Evolutionary conservation across 2,888 invertebrate species (phyloP), one percentile per base, ranked within the genome.

Genomic region (Mythimna albipuncta): DNA sequence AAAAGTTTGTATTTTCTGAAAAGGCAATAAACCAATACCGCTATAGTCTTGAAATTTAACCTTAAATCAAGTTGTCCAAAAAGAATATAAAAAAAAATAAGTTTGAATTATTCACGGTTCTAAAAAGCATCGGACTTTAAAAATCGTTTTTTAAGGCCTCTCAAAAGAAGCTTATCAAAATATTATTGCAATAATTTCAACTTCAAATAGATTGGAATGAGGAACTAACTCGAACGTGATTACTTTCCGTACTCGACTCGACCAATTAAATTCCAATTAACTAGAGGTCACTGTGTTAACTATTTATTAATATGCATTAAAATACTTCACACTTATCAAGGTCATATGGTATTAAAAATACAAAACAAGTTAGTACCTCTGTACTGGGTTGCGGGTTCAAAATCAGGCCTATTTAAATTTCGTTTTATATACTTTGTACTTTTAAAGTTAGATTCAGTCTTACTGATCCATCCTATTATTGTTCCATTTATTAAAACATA

Each of bases 261-360:
- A 57, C 5, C 38, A 64, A 83, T 83, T 67, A 54, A 67, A 74
- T 64, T 38, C 50, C 54, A 62, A 80, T 80, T 57, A 61, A 64
- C 4, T 64, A 32, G 54, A 83, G 80, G 80, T 75, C 81, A 80
- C 54, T 58, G 50, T 67, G 81, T 75, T 75, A 80, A 67, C 32
- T 62, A 67, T 21, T 26, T 61, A 73, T 57, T 69, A 66, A 79
- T 73, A 73, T 41, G 55, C 47, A 54, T 64, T 61, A 11, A 57
- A 79, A 78, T 78, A 61, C 52, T 67, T 54, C 1, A 10, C 32
- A 57, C 32, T 11, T 57, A 47, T 54, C 69, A 83, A 75, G 69
- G 69, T 64, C 38, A 32, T 26, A 11, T 71, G 58, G 19, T 50
- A 64, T 54, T 71, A 54, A 44, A 47, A 41, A 59, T 41, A 64